Evolutionary conservation across 2,888 invertebrate genomes (phyloP).

Genomic region (Drosophila setosimentum): DNA sequence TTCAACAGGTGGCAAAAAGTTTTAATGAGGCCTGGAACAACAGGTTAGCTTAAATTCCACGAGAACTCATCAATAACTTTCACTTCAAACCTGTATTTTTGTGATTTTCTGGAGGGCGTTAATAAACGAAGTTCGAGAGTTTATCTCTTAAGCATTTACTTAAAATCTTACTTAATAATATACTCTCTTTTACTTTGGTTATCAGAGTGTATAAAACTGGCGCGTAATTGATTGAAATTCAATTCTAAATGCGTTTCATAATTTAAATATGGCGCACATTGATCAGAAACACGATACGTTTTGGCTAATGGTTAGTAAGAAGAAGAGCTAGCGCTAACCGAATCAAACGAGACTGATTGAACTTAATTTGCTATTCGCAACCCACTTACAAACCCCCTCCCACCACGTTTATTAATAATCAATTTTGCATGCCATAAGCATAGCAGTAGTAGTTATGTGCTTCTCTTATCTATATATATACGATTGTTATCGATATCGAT

Average conservation of each 20-base stretch:
- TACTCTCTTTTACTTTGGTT: neutral
- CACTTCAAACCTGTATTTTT: conserved; percentile 1
- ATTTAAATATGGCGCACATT: conserved; percentile 30
- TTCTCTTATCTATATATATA: conserved; percentile 32
- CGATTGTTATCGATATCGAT: conserved; percentile 13
- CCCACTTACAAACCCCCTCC: neutral
- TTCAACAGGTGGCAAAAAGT: neutral
- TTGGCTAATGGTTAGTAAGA: conserved; percentile 30
- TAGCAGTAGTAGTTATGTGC: neutral
- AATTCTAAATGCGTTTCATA: conserved; percentile 23
- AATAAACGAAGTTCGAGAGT: neutral
- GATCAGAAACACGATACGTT: conserved; percentile 30
- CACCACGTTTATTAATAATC: neutral
- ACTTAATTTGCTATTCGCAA: conserved; percentile 53
- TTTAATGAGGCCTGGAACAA: neutral
- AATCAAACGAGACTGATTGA: conserved; percentile 60
- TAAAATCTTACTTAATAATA: neutral
- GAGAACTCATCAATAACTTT: neutral
- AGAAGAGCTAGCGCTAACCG: conserved; percentile 6
- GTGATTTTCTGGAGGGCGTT: neutral
- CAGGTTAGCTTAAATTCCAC: neutral
- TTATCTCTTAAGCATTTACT: neutral
- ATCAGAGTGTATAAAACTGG: conserved; percentile 17
- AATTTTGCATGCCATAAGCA: neutral
- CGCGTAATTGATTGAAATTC: conserved; percentile 45